phyloP scores from a whole-genome alignment of 2,797 vertebrate genomes.

The Danio albolineatus region DNA sequence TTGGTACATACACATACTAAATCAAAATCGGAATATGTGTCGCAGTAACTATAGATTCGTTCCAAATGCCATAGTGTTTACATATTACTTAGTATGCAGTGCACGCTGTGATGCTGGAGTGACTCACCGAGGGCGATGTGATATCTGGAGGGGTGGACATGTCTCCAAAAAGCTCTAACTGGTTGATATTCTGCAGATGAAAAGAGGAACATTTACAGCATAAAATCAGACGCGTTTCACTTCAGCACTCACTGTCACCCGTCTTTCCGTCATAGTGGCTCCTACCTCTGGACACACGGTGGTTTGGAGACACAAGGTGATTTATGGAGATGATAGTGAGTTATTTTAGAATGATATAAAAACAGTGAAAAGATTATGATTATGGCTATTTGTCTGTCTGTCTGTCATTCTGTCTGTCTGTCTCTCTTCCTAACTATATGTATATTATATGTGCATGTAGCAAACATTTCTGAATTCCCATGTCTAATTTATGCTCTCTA shows the following conservation, averaged over 20 bases:
- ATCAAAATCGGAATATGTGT: too few species aligned
- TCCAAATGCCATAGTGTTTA: not conserved
- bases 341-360: not conserved
- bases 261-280: constrained; percentile 1
- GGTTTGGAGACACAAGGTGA: constrained; percentile 4
- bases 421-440: too few species aligned
- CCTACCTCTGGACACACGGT: constrained; percentile 43
- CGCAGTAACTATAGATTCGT: too few species aligned
- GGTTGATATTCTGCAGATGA: constrained; percentile 95
- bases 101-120: not conserved
- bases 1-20: too few species aligned
- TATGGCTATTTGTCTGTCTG: not conserved
- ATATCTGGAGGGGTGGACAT: constrained; percentile 99
- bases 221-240: constrained; percentile 11
- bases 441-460: not conserved
- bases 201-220: constrained; percentile 51
- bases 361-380: not conserved
- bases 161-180: constrained; percentile 99
- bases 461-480: not conserved
- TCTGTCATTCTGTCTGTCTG: too few species aligned
- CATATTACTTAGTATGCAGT: not conserved
- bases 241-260: not conserved
- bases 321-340: not conserved
- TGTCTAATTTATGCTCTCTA: not conserved
- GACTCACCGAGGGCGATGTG: constrained; percentile 97